Base-by-base conservation (phyloP, 1,140 invertebrate genomes). In the Drosophila varians region DNA sequence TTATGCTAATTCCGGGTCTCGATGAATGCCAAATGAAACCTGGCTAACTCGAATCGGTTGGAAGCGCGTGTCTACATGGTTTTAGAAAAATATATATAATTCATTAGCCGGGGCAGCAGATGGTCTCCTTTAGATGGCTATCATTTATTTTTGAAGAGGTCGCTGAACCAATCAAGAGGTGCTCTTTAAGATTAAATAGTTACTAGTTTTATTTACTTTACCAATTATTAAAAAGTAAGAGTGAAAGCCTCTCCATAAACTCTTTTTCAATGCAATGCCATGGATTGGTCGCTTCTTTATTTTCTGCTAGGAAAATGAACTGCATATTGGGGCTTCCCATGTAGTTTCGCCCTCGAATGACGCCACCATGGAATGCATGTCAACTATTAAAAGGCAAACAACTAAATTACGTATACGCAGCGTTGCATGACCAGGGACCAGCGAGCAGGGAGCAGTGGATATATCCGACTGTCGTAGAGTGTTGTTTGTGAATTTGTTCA, bases 351-450 rank as follows among this genome's bases (percentile, higher is more conserved):
- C 26, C 61, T 55, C 62, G 12, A 18, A 28, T 57, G 62, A 46
- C 51, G 36, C 53, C 57, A 53, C 36, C 62, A 40, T 66, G 62
- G 40, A 51, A 43, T 43, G 57, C 40, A 61, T 66, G 69, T 43
- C 55, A 55, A 46, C 66, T 82, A 74, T 82, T 82, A 82, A 69
- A 53, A 58, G 40, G 25, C 68, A 77, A 82, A 82, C 68, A 82
- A 61, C 77, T 77, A 82, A 69, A 82, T 82, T 77, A 77, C 68
- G 69, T 77, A 82, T 83, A 77, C 69, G 74, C 74, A 83, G 49
- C 57, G 66, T 76, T 72, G 52, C 65, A 73, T 69, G 75, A 68
- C 66, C 48, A 46, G 46, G 21, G 2, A 4, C 48, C 38, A 18
- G 42, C 34, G 43, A 11, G 26, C 16, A n/a, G n/a, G 8, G 7